phyloP scores from a whole-genome alignment of 2,113 vertebrate genomes.

The Cisticola juncidis region DNA sequence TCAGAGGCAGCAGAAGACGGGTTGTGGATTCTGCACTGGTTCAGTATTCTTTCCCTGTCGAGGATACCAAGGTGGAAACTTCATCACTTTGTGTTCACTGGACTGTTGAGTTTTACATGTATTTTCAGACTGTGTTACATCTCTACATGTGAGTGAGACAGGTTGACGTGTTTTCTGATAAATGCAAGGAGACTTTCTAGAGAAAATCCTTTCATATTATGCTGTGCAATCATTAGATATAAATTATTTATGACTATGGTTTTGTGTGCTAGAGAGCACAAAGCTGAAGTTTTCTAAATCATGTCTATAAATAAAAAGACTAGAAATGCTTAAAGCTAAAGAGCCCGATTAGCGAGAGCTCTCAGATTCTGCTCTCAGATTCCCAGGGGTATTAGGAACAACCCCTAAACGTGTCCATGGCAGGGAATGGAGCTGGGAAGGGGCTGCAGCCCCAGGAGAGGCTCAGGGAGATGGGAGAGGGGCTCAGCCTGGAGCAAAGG shows the following conservation, averaged over 20 bases:
- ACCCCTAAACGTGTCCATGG: background rate
- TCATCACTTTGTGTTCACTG: fast-evolving
- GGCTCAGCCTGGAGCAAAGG: background rate
- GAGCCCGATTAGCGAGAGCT: background rate
- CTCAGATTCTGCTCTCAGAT: fast-evolving
- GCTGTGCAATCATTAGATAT: background rate
- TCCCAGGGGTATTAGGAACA: background rate
- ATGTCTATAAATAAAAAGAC: background rate
- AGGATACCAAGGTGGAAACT: background rate
- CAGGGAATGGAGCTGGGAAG: background rate
- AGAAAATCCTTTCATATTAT: background rate
- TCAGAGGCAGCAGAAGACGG: background rate
- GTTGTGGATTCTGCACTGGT: background rate
- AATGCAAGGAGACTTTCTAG: background rate
- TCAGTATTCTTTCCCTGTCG: fast-evolving
- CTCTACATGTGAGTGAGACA: background rate
- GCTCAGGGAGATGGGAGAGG: background rate
- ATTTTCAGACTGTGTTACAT: background rate
- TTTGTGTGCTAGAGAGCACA: background rate
- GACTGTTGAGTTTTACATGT: background rate
- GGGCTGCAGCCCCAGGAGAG: fast-evolving
- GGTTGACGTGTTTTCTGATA: background rate
- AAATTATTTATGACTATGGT: background rate
- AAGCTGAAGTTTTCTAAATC: background rate
- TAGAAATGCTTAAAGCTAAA: background rate